phyloP scores from a whole-genome alignment of 2,113 vertebrate genomes.

The Pristiophorus japonicus region DNA sequence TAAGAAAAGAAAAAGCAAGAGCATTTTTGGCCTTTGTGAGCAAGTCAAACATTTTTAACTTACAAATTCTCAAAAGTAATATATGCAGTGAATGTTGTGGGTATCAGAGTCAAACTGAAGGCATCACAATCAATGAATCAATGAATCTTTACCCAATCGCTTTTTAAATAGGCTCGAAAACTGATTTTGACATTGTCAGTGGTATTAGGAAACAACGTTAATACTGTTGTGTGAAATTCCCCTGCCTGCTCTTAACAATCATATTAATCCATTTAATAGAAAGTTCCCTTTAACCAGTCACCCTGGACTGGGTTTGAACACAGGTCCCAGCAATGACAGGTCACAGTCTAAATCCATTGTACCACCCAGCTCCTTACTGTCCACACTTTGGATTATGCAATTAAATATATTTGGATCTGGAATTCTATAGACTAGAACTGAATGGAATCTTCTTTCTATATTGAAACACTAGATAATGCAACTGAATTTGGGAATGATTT shows the following conservation, averaged over 20 bases:
- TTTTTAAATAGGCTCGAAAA: not conserved
- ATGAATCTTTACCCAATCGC: not conserved
- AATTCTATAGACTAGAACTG: not conserved
- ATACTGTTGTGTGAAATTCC: not conserved
- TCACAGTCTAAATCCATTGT: not conserved
- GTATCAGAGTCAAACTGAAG: not conserved
- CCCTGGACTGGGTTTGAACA: not conserved
- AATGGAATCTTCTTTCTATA: not conserved
- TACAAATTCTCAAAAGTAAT: not conserved
- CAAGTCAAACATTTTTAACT: not conserved
- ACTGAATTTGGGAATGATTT: not conserved
- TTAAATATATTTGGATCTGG: not conserved
- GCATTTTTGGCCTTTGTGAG: not conserved
- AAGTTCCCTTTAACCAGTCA: not conserved
- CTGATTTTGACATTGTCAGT: not conserved
- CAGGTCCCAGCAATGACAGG: not conserved
- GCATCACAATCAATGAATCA: not conserved
- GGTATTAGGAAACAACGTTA: not conserved
- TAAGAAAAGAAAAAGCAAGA: not conserved
- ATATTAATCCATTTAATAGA: not conserved
- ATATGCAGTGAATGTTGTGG: not conserved
- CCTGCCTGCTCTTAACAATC: not conserved
- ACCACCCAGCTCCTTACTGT: not conserved
- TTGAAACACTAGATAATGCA: not conserved
- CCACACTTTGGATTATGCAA: not conserved